Evolutionary conservation across 2,797 vertebrate genomes (phyloP).

Genomic region (Tauraco hartlaubi): DNA sequence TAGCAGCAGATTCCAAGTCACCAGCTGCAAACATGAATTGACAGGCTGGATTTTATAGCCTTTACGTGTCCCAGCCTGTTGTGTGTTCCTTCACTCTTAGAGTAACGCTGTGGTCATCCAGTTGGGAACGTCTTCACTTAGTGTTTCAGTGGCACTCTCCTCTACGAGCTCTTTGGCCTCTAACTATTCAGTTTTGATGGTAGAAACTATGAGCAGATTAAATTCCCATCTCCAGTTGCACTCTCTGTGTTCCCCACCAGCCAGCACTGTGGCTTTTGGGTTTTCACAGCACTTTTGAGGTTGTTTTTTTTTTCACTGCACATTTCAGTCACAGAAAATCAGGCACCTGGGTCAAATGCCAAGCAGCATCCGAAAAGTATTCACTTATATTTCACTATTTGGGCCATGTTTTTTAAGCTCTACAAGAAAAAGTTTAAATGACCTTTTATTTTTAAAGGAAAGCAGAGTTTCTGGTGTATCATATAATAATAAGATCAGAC

Average conservation of each 20-base stretch:
- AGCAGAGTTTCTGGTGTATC: neutral
- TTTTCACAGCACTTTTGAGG: neutral
- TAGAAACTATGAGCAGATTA: neutral
- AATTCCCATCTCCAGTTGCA: neutral
- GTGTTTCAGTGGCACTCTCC: neutral
- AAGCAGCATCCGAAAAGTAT: neutral
- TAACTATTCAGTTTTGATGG: neutral
- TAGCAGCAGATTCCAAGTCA: neutral
- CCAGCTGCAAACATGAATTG: neutral
- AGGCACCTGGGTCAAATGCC: rapidly evolving
- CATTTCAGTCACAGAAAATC: neutral
- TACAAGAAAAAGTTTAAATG: neutral
- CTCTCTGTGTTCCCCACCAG: neutral
- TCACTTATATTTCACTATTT: neutral
- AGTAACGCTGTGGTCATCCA: neutral
- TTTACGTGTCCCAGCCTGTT: neutral
- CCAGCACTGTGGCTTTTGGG: neutral
- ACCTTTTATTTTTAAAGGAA: neutral
- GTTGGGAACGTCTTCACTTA: neutral
- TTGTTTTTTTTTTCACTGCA: too few relatives aligned
- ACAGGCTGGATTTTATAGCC: neutral
- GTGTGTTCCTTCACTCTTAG: neutral
- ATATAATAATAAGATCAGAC: neutral
- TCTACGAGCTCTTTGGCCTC: neutral
- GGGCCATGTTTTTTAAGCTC: neutral